phyloP scores from a whole-genome alignment of 1,140 invertebrate genomes.

The Saccostrea echinata region DNA sequence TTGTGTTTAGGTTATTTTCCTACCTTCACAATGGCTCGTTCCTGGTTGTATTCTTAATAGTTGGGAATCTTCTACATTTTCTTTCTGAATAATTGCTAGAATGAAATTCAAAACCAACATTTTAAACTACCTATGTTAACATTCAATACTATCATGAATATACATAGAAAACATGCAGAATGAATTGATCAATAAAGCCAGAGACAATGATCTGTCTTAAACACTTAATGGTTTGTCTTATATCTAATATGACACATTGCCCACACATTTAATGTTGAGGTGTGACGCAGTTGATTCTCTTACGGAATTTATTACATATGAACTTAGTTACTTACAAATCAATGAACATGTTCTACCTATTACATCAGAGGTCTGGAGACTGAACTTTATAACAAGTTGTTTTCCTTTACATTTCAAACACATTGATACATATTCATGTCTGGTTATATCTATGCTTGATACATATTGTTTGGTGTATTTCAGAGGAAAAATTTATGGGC shows the following conservation, averaged over 20 bases:
- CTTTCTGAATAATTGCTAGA: neutral
- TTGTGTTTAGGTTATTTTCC: too few relatives aligned
- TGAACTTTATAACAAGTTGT: too few relatives aligned
- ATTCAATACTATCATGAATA: too few relatives aligned
- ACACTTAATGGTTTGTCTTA: neutral
- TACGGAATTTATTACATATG: neutral
- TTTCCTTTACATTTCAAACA: too few relatives aligned
- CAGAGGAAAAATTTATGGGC: too few relatives aligned
- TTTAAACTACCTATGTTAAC: neutral
- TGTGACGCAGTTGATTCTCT: neutral
- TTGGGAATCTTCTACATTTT: neutral
- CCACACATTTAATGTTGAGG: neutral
- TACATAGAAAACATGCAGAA: neutral
- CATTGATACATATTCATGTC: too few relatives aligned
- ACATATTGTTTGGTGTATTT: too few relatives aligned
- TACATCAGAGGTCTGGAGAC: too few relatives aligned
- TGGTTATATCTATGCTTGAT: too few relatives aligned
- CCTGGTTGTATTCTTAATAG: neutral
- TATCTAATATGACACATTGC: neutral
- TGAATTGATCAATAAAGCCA: neutral
- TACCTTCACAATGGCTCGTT: neutral
- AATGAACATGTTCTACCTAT: too few relatives aligned
- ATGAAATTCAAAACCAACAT: slow-evolving; percentile 1
- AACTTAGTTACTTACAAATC: too few relatives aligned
- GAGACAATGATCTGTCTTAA: neutral